These are phyloP conservation scores for Pandemis cinnamomeana DNA, from an alignment of 2,888 invertebrate genomes.

Conservation along the genomic window DNA sequence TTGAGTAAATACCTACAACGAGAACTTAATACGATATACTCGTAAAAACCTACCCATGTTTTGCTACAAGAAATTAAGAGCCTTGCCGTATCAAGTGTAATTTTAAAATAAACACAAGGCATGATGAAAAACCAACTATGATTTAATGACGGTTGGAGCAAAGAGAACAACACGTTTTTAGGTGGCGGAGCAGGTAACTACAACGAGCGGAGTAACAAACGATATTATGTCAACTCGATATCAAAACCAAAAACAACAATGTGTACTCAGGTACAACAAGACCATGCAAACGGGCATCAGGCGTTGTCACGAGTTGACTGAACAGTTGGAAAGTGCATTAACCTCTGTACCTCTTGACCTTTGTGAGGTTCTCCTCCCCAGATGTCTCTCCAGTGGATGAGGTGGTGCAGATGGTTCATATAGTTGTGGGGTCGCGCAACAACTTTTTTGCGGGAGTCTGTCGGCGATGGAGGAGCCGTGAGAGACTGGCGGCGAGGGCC, in stretches of 20 bases:
- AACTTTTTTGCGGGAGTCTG: conserved; percentile 77
- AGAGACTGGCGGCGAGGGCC: conserved; percentile 71
- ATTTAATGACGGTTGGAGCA: conserved; percentile 7
- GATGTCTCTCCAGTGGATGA: conserved; percentile 80
- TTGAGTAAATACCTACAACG: conserved; percentile 36
- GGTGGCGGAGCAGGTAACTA: conserved; percentile 24
- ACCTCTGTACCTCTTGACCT: conserved; percentile 71
- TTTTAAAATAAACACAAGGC: conserved; percentile 29
- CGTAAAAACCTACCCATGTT: conserved; percentile 27
- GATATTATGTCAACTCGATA: conserved; percentile 29
- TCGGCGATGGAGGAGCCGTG: conserved; percentile 80
- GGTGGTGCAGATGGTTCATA: conserved; percentile 77
- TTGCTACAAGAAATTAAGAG: conserved; percentile 22
- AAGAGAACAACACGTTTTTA: conserved; percentile 20
- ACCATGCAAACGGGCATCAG: conserved; percentile 35
- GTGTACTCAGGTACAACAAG: conserved; percentile 30
- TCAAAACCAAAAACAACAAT: conserved; percentile 30
- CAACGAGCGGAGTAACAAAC: conserved; percentile 34
- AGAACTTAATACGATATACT: conserved; percentile 26
- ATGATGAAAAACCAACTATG: conserved; percentile 30
- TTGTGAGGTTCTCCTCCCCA: conserved; percentile 79
- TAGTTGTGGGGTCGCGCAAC: conserved; percentile 74
- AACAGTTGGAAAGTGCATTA: conserved; percentile 38
- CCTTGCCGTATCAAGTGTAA: conserved; percentile 13
- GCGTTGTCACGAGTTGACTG: conserved; percentile 29